A percentile compares a stretch with the other conserved stretches of the same genome.
These are phyloP conservation scores for Oopsacas minuta DNA, from an alignment of 37 sponge, comb jelly and placozoan species.

Conservation along the genomic window DNA sequence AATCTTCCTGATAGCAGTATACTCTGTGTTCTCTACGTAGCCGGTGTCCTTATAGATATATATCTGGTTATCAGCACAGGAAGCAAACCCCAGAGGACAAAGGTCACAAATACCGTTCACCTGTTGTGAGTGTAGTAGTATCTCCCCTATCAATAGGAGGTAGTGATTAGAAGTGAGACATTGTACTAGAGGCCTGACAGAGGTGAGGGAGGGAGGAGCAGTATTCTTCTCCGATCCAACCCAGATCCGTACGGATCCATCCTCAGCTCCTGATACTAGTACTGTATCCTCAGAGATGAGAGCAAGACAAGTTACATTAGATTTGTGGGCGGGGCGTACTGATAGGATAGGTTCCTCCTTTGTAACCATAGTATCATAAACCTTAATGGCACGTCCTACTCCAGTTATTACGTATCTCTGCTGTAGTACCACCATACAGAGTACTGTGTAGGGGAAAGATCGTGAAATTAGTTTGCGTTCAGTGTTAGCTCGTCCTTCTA, in stretches of 20 bases:
- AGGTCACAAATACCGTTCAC: background rate
- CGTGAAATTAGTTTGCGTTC: background rate
- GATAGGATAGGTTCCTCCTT: background rate
- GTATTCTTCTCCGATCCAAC: background rate
- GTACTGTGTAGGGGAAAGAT: background rate
- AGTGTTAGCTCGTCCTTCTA: background rate
- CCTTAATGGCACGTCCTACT: background rate
- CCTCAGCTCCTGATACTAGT: background rate
- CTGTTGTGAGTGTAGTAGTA: background rate
- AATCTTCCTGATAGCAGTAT: background rate
- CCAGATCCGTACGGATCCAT: background rate
- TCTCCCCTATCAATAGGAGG: background rate
- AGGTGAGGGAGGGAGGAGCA: background rate
- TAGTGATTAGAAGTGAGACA: background rate
- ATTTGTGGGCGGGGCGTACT: background rate
- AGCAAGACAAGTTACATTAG: background rate
- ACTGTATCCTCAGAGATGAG: constrained; percentile 1
- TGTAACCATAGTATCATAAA: constrained; percentile 7
- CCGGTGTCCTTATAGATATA: background rate
- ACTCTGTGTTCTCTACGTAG: constrained; percentile 7
- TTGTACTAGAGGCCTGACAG: background rate
- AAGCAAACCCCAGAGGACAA: background rate
- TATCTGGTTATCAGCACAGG: background rate
- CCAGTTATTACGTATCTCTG: background rate
- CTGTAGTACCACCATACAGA: background rate